Evolutionary conservation across 2,797 vertebrate species (phyloP).

Genomic region (Hybognathus amarus): DNA sequence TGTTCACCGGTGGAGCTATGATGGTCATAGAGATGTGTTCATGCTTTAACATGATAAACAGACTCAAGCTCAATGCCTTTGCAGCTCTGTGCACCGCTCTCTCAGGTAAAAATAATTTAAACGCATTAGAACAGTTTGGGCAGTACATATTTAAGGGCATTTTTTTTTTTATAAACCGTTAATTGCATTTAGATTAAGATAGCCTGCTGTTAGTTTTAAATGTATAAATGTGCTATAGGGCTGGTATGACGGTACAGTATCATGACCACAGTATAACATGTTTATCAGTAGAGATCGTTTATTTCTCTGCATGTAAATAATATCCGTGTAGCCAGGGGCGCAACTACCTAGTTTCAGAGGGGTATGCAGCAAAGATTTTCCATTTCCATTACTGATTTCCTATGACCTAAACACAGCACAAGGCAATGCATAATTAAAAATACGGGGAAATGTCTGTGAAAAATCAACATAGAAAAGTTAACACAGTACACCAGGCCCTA

Average conservation of each 20-base stretch:
- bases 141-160: not conserved
- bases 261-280: no score
- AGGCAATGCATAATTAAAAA: not conserved
- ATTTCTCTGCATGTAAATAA: no score
- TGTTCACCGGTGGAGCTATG: conserved; percentile 80
- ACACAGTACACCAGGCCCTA: not conserved
- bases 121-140: not conserved
- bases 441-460: not conserved
- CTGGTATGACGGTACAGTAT: no score
- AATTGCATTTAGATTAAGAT: not conserved
- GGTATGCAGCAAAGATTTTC: not conserved
- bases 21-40: conserved; percentile 83
- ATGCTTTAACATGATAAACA: conserved; percentile 80
- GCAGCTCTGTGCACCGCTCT: conserved; percentile 87
- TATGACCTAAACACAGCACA: not conserved
- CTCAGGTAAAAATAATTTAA: conserved; percentile 79
- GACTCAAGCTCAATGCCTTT: conserved; percentile 88
- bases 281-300: no score
- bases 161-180: not conserved
- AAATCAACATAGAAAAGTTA: not conserved
- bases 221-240: not conserved
- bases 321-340: no score
- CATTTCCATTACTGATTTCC: not conserved
- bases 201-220: not conserved
- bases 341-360: no score